Evolutionary conservation across 2,888 invertebrate species (phyloP).

Genomic region (Exephanes ischioxanthus): DNA sequence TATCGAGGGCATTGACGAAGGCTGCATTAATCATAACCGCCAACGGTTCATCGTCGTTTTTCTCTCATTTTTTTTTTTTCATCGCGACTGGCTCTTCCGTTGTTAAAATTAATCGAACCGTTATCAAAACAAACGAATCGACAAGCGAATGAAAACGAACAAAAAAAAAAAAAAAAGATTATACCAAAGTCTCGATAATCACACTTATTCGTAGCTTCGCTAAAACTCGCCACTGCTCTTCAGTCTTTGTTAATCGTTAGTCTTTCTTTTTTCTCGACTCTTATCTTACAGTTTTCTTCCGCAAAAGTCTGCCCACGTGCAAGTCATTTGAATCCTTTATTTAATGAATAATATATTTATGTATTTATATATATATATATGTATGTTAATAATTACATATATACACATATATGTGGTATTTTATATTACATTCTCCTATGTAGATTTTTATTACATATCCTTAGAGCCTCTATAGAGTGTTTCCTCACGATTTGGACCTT

Average conservation of each 20-base stretch:
- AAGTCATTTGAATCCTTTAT: constrained; percentile 54
- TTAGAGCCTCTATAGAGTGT: constrained; percentile 52
- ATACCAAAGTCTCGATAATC: neutral
- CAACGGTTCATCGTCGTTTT: neutral
- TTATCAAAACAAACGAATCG: neutral
- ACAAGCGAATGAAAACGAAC: neutral
- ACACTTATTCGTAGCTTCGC: neutral
- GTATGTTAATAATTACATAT: constrained; percentile 23
- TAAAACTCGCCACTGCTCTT: neutral
- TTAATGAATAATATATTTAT: constrained; percentile 33
- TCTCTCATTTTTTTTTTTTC: too few species aligned
- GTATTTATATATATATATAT: neutral
- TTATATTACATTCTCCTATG: constrained; percentile 50
- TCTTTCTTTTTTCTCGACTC: neutral
- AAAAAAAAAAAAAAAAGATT: neutral
- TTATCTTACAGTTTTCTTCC: neutral
- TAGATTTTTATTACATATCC: constrained; percentile 44
- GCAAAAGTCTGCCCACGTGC: constrained; percentile 16
- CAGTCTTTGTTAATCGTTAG: neutral
- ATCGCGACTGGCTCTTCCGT: constrained; percentile 42
- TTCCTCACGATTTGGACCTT: constrained; percentile 37
- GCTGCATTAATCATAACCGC: constrained; percentile 20
- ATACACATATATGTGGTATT: constrained; percentile 38
- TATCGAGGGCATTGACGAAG: constrained; percentile 5
- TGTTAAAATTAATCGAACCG: constrained; percentile 11